These are phyloP conservation scores for Solenopsis invicta DNA, from an alignment of 1,140 invertebrate genomes.

Conservation along the genomic window DNA sequence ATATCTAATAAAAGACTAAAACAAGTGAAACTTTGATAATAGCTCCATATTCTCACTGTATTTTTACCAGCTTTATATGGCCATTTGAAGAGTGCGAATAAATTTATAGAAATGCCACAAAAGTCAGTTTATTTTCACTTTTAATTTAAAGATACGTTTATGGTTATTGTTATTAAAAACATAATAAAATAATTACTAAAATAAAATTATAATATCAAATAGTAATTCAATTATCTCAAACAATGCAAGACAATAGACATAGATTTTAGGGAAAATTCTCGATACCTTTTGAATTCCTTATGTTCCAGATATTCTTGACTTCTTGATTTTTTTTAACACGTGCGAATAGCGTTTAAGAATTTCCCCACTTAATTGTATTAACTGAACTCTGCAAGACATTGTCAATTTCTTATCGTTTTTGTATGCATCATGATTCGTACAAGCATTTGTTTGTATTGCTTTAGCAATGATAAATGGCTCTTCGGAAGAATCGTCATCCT, in stretches of 20 bases:
- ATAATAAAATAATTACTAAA: no score
- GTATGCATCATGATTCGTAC: slow-evolving; percentile 3
- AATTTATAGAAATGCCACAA: no score
- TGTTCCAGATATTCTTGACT: slow-evolving; percentile 75
- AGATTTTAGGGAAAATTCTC: slow-evolving; percentile 48
- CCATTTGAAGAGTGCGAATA: no score
- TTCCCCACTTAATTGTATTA: slow-evolving; percentile 70
- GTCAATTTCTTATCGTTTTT: slow-evolving; percentile 76
- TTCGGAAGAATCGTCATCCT: slow-evolving; percentile 10
- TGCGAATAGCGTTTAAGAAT: slow-evolving; percentile 70
- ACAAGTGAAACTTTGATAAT: no score
- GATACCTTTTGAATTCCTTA: slow-evolving; percentile 80
- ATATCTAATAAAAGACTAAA: no score
- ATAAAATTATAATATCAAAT: slow-evolving; percentile 1
- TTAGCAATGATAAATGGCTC: not conserved
- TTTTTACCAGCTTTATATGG: no score
- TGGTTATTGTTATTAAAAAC: no score
- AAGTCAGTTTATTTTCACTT: no score
- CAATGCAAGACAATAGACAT: slow-evolving; percentile 18
- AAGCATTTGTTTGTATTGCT: not conserved
- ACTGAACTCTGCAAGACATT: slow-evolving; percentile 68
- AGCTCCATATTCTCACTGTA: no score
- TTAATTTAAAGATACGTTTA: no score
- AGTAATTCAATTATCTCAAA: slow-evolving; percentile 14
- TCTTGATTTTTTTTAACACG: slow-evolving; percentile 77